These are phyloP conservation scores for Oreochromis mossambicus DNA, from an alignment of 2,797 vertebrate genomes.

Conservation along the genomic window DNA sequence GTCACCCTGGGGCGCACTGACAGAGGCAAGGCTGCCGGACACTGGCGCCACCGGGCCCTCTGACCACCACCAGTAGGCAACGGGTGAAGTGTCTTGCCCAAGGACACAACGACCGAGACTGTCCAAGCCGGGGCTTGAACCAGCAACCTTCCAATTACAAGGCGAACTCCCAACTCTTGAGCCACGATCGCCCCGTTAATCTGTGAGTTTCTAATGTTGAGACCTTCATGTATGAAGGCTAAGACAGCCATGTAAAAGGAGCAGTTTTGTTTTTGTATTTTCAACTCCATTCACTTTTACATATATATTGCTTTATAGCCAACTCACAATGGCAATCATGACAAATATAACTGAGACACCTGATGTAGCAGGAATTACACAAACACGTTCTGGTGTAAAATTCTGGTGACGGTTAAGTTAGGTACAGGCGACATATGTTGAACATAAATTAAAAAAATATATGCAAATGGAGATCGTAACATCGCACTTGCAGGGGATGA, in stretches of 20 bases:
- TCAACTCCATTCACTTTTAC: not conserved
- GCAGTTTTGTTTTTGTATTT: not conserved
- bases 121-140: too few relatives aligned
- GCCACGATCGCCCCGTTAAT: too few relatives aligned
- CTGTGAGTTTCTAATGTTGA: not conserved
- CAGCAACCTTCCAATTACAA: too few relatives aligned
- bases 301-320: not conserved
- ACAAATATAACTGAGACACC: not conserved
- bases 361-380: not conserved
- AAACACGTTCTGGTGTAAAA: fast-evolving
- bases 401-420: not conserved
- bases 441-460: not conserved
- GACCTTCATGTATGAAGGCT: not conserved
- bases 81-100: too few relatives aligned
- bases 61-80: too few relatives aligned
- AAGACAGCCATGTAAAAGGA: not conserved
- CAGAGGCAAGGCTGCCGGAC: too few relatives aligned
- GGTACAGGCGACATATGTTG: not conserved
- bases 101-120: too few relatives aligned
- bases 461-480: not conserved
- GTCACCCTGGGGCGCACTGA: too few relatives aligned
- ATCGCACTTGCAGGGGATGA: not conserved
- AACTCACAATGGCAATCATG: not conserved
- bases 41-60: too few relatives aligned
- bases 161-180: too few relatives aligned